Conservation (phyloP, 2,888 invertebrate genomes). For the Athalia circularis region DNA sequence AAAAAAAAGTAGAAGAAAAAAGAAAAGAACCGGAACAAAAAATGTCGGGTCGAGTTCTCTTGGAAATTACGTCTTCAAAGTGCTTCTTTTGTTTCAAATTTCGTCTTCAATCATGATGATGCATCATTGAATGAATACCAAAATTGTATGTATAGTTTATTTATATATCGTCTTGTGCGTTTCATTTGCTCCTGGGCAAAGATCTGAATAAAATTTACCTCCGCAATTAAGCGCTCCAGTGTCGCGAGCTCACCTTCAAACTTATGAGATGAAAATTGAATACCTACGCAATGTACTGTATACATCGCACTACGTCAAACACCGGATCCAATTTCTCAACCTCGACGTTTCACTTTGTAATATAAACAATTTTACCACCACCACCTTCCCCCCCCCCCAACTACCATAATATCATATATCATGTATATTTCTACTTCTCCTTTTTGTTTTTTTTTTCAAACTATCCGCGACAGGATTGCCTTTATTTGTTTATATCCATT, state of each 20-base stretch:
- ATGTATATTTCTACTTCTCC: no score
- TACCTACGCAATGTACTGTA: not conserved
- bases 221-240: constrained; percentile 23
- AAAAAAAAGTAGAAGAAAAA: not conserved
- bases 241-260: constrained; percentile 20
- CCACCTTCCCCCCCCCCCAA: no score
- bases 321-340: constrained; percentile 19
- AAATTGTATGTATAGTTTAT: no score
- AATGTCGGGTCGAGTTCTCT: not conserved
- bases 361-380: not conserved
- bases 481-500: no score
- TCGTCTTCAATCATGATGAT: no score
- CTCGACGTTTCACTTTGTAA: constrained; percentile 29
- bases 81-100: no score
- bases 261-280: constrained; percentile 11
- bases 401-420: no score
- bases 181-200: not conserved
- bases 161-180: not conserved
- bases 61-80: no score
- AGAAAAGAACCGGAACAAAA: not conserved
- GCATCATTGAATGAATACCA: no score
- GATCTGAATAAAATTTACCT: constrained; percentile 20
- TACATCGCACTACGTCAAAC: constrained; percentile 1
- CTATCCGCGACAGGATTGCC: no score
- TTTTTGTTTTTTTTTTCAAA: no score